These are phyloP conservation scores for Gyrodactylus bullatarudis DNA, from an alignment of 1,140 invertebrate genomes.

Conservation along the genomic window DNA sequence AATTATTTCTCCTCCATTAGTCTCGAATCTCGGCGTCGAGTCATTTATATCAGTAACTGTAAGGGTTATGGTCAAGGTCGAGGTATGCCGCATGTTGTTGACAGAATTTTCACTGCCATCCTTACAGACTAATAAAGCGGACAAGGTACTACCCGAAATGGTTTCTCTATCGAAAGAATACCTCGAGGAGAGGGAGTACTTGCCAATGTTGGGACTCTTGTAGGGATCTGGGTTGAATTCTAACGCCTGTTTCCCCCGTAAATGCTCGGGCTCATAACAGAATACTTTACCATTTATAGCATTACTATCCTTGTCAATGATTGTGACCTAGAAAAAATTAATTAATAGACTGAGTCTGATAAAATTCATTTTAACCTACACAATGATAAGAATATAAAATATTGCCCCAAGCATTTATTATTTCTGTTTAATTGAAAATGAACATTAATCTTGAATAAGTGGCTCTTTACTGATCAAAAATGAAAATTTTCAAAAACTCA, in stretches of 20 bases:
- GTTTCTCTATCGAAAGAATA: not conserved
- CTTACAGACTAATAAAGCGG: not conserved
- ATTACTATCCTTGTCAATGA: not conserved
- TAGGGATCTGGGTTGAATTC: not conserved
- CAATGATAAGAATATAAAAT: too few relatives aligned
- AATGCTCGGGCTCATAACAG: not conserved
- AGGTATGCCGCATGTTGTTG: not conserved
- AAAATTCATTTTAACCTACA: too few relatives aligned
- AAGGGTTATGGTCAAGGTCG: not conserved
- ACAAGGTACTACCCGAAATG: not conserved
- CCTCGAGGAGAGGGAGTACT: not conserved
- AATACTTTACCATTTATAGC: not conserved
- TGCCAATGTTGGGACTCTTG: not conserved
- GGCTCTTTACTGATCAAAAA: not conserved
- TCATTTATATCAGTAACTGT: not conserved
- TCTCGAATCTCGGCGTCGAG: not conserved
- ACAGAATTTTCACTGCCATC: not conserved
- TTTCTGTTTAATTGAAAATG: too few relatives aligned
- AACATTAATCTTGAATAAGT: too few relatives aligned
- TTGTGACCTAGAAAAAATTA: not conserved
- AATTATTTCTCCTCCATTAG: not conserved
- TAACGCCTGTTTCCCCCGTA: not conserved
- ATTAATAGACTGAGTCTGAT: not conserved
- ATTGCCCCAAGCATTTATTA: too few relatives aligned
- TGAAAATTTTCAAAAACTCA: not conserved